phyloP scores from a whole-genome alignment of 64 coral and sea anemone species.

The Actinia equina region DNA sequence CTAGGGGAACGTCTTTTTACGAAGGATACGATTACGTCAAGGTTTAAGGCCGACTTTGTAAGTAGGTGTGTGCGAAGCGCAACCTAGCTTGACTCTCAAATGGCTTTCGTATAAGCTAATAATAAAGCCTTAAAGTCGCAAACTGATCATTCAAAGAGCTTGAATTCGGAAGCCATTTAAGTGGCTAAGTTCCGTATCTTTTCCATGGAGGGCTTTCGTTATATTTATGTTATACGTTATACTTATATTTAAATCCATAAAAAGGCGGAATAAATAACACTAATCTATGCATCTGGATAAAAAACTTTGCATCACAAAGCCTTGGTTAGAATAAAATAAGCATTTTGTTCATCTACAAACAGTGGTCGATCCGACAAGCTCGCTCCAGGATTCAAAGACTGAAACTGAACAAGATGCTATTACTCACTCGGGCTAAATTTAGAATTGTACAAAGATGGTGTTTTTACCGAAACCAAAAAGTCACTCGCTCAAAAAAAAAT shows the following conservation, averaged over 20 bases:
- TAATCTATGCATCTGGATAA: neutral
- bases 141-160: neutral
- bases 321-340: neutral
- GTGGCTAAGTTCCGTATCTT: too few relatives aligned
- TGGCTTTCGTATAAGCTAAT: neutral
- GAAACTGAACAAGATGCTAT: too few relatives aligned
- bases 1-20: too few relatives aligned
- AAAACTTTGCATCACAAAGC: neutral
- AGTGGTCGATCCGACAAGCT: neutral
- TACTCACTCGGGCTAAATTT: too few relatives aligned
- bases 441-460: too few relatives aligned
- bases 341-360: neutral
- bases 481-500: too few relatives aligned
- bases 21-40: too few relatives aligned
- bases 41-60: too few relatives aligned
- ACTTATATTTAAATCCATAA: neutral
- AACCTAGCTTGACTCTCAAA: neutral
- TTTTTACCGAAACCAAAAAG: too few relatives aligned
- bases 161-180: neutral
- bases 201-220: neutral
- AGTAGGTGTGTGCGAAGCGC: neutral
- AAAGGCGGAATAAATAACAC: neutral
- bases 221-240: too few relatives aligned
- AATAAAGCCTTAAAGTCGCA: neutral
- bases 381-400: neutral